Conservation (phyloP, 2,113 vertebrate species). For the Dipodomys ordii region DNA sequence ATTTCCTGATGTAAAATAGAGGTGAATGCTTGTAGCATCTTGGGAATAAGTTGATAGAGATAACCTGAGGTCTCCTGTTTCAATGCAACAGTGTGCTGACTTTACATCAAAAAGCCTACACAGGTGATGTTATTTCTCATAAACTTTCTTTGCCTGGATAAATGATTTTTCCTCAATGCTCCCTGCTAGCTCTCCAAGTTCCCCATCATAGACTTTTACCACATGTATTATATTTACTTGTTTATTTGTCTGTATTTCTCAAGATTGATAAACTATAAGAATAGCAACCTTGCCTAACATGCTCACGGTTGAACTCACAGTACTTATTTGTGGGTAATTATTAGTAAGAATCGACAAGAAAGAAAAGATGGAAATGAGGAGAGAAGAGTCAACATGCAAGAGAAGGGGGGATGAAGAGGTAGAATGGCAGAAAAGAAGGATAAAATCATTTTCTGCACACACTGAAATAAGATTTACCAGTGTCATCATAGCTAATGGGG, state of each 20-base stretch:
- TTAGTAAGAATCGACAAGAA: not conserved
- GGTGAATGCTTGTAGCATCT: not conserved
- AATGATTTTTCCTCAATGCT: not conserved
- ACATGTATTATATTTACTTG: not conserved
- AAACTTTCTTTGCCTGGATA: not conserved
- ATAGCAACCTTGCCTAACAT: not conserved
- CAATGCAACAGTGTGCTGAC: not conserved
- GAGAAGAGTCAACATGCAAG: too few relatives aligned
- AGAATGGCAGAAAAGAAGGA: not conserved
- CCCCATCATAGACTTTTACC: not conserved
- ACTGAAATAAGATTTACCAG: not conserved
- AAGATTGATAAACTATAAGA: not conserved
- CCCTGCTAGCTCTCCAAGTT: not conserved
- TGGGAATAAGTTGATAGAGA: not conserved
- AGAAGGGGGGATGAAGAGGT: not conserved
- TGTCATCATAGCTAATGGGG: not conserved
- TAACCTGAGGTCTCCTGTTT: not conserved
- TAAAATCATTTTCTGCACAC: not conserved
- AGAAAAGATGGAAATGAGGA: not conserved
- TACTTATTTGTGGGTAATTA: not conserved
- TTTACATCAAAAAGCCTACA: not conserved
- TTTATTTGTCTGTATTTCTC: not conserved
- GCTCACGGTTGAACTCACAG: not conserved
- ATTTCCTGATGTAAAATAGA: slow-evolving; percentile 47
- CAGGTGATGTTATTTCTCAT: not conserved